phyloP scores from a whole-genome alignment of 2,888 invertebrate genomes.

The Ormyrus pomaceus region DNA sequence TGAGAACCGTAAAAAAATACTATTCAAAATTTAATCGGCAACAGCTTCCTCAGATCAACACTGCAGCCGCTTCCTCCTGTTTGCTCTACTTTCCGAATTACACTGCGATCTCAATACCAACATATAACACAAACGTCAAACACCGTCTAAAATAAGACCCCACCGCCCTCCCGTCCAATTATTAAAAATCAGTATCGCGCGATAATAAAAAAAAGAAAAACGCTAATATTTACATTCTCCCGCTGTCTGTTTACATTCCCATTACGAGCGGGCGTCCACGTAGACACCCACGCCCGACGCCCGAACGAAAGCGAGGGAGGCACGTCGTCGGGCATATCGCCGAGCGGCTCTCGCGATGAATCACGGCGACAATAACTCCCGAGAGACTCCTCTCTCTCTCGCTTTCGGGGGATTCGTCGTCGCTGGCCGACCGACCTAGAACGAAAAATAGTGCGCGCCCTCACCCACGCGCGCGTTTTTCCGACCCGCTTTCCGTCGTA shows the following conservation, averaged over 20 bases:
- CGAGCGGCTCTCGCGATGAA: neutral
- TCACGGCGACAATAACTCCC: constrained; percentile 34
- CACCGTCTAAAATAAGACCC: too few relatives aligned
- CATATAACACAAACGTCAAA: too few relatives aligned
- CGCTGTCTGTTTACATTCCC: constrained; percentile 40
- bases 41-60: too few relatives aligned
- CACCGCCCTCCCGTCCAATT: too few relatives aligned
- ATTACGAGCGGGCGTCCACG: neutral
- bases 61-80: too few relatives aligned
- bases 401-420: neutral
- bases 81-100: too few relatives aligned
- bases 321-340: too few relatives aligned
- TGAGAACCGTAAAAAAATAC: too few relatives aligned
- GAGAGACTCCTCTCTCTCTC: neutral
- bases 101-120: too few relatives aligned
- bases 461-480: too few relatives aligned
- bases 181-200: neutral
- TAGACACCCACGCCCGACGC: neutral
- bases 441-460: constrained; percentile 24
- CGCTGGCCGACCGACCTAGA: neutral
- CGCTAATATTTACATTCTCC: constrained; percentile 35
- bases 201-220: constrained; percentile 1
- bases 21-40: too few relatives aligned
- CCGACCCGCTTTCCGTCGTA: too few relatives aligned
- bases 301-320: neutral